These are phyloP conservation scores for Dorcus hopei DNA, from an alignment of 2,888 invertebrate genomes.

Conservation along the genomic window DNA sequence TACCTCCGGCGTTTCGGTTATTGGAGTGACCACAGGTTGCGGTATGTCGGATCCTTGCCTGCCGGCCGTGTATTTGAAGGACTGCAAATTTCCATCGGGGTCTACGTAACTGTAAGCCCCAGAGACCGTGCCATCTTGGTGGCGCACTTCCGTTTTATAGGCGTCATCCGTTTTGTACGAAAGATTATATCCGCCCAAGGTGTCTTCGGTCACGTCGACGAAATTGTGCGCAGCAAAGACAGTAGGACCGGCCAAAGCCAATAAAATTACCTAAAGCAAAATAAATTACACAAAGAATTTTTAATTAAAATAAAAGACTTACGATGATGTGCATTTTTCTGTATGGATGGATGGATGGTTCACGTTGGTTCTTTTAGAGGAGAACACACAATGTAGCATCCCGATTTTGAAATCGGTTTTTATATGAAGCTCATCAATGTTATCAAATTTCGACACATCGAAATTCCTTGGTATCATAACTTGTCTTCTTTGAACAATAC, in stretches of 20 bases:
- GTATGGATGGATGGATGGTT: neutral
- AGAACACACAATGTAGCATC: no score
- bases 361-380: no score
- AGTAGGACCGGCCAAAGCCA: slow-evolving; percentile 10
- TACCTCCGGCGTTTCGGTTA: slow-evolving; percentile 34
- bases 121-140: slow-evolving; percentile 22
- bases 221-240: slow-evolving; percentile 13
- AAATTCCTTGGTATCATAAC: no score
- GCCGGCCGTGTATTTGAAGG: slow-evolving; percentile 24
- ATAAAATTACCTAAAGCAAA: slow-evolving; percentile 8
- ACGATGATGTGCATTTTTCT: neutral
- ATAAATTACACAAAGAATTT: neutral
- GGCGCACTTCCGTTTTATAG: slow-evolving; percentile 25
- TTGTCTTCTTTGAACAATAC: no score
- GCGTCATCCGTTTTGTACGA: slow-evolving; percentile 23
- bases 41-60: slow-evolving; percentile 18
- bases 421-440: no score
- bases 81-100: slow-evolving; percentile 23
- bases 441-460: no score
- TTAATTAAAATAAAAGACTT: neutral
- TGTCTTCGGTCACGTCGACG: slow-evolving; percentile 27
- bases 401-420: no score
- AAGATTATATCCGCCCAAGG: slow-evolving; percentile 28
- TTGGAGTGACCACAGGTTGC: slow-evolving; percentile 8
- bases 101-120: slow-evolving; percentile 31